Evolutionary conservation across 1,140 invertebrate species (phyloP).

Genomic region (Apis mellifera): DNA sequence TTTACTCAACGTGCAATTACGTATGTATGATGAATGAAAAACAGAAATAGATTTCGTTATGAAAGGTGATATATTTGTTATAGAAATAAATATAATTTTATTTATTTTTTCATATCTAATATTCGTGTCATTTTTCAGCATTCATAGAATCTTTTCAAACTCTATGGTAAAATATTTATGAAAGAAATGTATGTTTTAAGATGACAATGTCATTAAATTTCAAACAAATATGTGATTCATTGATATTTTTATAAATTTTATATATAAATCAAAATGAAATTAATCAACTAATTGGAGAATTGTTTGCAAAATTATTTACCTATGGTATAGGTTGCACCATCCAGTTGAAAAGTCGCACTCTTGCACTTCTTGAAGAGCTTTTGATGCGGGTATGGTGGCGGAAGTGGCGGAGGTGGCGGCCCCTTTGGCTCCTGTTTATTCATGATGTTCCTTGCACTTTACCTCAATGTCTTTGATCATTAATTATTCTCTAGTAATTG

Average conservation of each 20-base stretch:
- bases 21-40: too few relatives aligned
- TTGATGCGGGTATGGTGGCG: constrained; percentile 61
- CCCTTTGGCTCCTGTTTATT: constrained; percentile 45
- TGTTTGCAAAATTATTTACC: constrained; percentile 84
- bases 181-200: background rate
- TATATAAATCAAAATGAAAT: background rate
- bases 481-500: constrained; percentile 28
- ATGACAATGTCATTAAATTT: background rate
- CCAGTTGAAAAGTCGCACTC: constrained; percentile 89
- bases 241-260: background rate
- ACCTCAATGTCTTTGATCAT: constrained; percentile 37
- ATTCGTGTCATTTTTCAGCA: too few relatives aligned
- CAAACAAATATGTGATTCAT: background rate
- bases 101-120: too few relatives aligned
- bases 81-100: too few relatives aligned
- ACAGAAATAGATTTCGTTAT: too few relatives aligned
- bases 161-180: background rate
- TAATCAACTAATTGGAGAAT: background rate
- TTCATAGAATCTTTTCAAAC: too few relatives aligned
- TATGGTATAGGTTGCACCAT: constrained; percentile 90
- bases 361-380: constrained; percentile 89
- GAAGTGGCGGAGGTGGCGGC: constrained; percentile 58
- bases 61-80: too few relatives aligned
- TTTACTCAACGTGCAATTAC: too few relatives aligned
- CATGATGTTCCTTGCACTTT: constrained; percentile 30